Base-by-base conservation (phyloP, 2,113 vertebrate species). In the Numida meleagris region DNA sequence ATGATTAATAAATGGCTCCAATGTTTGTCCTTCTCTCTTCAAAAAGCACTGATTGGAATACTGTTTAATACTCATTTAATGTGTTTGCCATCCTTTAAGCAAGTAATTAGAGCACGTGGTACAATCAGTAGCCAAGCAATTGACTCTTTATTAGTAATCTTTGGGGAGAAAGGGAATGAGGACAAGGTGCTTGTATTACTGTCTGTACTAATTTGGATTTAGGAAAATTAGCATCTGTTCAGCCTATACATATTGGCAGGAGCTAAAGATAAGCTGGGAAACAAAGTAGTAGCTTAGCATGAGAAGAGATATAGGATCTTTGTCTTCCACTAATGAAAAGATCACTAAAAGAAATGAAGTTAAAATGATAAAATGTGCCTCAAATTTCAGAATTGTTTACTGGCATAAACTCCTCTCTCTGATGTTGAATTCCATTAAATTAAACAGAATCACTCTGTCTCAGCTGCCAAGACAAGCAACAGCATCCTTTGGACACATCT, bases 1-100 rank as follows among this genome's bases (percentile, higher is more conserved):
- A 63, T 94, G 66, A 90, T 94, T 96, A 94, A 86, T 90, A 95
- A 83, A 90, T 90, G 53, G n/a, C 57, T 93, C 40, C 66, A 66
- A 86, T 84, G 73, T 75, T 94, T 95, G 75, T 91, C 75, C 89
- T 63, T 83, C 59, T 33, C 57, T 88, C 79, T 77, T 95, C 76
- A 93, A 93, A 93, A 76, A 91, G 48, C 58, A 38, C 86, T 84
- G 82, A 93, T 95, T 81, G 94, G 90, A 95, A 94, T 95, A 86
- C 61, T 90, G 73, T 93, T 96, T 96, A 95, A 83, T 94, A 93
- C 82, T 94, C 89, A 59, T 93, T 95, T 94, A 93, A 95, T 95
- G 80, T 93, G 88, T 95, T 96, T 95, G 91, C 88, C 46, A 86
- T 95, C 93, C 78, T 63, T 86, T 95, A 95, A 95, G 89, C 62